Percentiles rank a stretch among this genome's conserved stretches.
phyloP scores from a whole-genome alignment of 2,888 invertebrate species.

The Dolomedes plantarius region DNA sequence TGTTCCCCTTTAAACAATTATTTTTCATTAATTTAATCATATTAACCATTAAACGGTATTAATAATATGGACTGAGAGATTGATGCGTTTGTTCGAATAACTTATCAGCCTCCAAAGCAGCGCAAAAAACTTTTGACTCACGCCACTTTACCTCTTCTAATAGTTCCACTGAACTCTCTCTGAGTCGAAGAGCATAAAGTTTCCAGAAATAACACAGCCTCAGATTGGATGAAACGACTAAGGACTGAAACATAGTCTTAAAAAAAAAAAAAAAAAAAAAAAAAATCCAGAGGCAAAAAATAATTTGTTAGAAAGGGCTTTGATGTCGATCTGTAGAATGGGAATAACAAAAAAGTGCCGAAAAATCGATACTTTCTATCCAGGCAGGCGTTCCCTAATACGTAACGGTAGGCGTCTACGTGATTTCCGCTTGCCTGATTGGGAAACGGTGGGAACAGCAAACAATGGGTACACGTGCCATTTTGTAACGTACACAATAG shows the following conservation, averaged over 20 bases:
- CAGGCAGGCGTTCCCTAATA: slow-evolving; percentile 27
- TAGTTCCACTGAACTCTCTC: neutral
- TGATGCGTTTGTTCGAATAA: too few relatives aligned
- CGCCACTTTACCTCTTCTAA: neutral
- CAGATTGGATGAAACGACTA: slow-evolving; percentile 17
- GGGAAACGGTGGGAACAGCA: slow-evolving; percentile 43
- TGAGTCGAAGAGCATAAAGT: slow-evolving; percentile 19
- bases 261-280: too few relatives aligned
- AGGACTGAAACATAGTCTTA: slow-evolving; percentile 18
- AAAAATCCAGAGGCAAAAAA: slow-evolving; percentile 20
- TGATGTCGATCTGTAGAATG: slow-evolving; percentile 43
- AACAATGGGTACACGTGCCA: slow-evolving; percentile 63
- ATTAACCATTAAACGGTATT: too few relatives aligned
- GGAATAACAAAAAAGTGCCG: slow-evolving; percentile 7
- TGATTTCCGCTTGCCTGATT: slow-evolving; percentile 57
- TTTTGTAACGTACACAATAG: slow-evolving; percentile 35
- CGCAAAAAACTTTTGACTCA: neutral
- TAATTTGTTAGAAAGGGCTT: slow-evolving; percentile 65
- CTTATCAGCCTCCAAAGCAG: too few relatives aligned
- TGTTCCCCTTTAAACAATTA: too few relatives aligned
- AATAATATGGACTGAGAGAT: too few relatives aligned
- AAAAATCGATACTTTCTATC: slow-evolving; percentile 38
- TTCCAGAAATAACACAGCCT: slow-evolving; percentile 6
- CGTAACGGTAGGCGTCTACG: slow-evolving; percentile 39
- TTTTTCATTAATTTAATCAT: too few relatives aligned